phyloP scores from a whole-genome alignment of 2,113 vertebrate species.

The Oplegnathus fasciatus region DNA sequence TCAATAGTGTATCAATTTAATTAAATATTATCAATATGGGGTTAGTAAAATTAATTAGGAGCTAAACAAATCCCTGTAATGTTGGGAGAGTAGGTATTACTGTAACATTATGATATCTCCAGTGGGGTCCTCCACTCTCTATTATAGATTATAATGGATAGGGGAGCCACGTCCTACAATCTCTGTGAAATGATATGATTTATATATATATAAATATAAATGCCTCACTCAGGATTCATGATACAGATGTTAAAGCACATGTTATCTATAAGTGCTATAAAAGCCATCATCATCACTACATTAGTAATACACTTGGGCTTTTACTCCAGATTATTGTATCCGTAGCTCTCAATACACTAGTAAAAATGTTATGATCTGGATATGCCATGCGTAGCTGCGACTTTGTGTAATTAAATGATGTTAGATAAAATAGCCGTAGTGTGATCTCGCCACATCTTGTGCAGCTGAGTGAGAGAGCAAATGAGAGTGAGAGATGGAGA shows the following conservation, averaged over 20 bases:
- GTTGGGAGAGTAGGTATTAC: constrained; percentile 33
- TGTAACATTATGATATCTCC: constrained; percentile 38
- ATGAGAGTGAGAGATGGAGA: constrained; percentile 61
- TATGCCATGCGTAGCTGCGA: constrained; percentile 40
- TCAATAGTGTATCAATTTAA: constrained; percentile 81
- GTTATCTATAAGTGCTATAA: constrained; percentile 32
- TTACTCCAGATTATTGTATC: constrained; percentile 21
- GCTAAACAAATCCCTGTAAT: constrained; percentile 39
- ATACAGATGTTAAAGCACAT: constrained; percentile 18
- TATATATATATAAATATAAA: not conserved
- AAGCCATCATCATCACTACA: constrained; percentile 29
- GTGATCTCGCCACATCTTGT: constrained; percentile 62
- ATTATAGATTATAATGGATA: constrained; percentile 40
- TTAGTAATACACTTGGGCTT: constrained; percentile 15
- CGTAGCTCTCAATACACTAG: constrained; percentile 27
- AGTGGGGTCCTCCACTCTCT: constrained; percentile 29
- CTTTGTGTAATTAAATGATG: constrained; percentile 70
- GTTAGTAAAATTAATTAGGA: constrained; percentile 69
- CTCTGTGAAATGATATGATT: constrained; percentile 12
- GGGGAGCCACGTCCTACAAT: constrained; percentile 21
- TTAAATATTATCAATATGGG: constrained; percentile 77
- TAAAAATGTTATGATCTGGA: constrained; percentile 50
- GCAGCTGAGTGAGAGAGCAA: constrained; percentile 55
- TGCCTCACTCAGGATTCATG: constrained; percentile 4
- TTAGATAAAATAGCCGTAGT: constrained; percentile 64